Conservation (phyloP, 2,113 vertebrate species). For the Leucoraja erinaceus region DNA sequence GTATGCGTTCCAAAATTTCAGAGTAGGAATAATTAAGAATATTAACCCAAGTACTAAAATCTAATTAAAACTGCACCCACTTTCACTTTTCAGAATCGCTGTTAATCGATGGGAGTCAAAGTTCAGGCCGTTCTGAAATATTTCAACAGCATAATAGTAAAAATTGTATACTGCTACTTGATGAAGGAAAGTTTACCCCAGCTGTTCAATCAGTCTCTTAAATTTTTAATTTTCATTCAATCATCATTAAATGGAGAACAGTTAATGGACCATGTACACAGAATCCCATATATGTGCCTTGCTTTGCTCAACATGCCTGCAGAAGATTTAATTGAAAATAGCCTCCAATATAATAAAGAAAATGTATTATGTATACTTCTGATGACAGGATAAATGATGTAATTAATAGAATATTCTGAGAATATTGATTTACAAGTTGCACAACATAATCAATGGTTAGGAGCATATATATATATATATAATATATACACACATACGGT, state of each 20-base stretch:
- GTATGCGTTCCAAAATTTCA: neutral
- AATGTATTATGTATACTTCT: slow-evolving; percentile 27
- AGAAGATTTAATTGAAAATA: slow-evolving; percentile 35
- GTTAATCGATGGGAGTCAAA: neutral
- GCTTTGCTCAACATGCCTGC: slow-evolving; percentile 21
- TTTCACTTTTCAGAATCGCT: neutral
- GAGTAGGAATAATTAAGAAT: neutral
- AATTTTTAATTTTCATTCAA: slow-evolving; percentile 39
- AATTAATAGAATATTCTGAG: slow-evolving; percentile 30
- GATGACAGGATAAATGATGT: neutral
- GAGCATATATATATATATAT: neutral
- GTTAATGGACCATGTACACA: slow-evolving; percentile 36
- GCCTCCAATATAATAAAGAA: slow-evolving; percentile 35
- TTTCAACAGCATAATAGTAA: neutral
- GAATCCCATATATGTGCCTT: slow-evolving; percentile 25
- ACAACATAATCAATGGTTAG: slow-evolving; percentile 22
- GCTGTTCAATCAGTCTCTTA: slow-evolving; percentile 38
- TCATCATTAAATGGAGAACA: slow-evolving; percentile 34
- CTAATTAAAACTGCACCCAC: neutral
- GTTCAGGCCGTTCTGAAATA: slow-evolving; percentile 6
- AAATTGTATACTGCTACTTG: neutral
- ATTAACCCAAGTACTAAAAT: neutral
- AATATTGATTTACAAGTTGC: slow-evolving; percentile 24
- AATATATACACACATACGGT: neutral
- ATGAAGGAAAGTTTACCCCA: slow-evolving; percentile 36